Conservation (phyloP, 2,888 invertebrate species). For the Helobdella robusta region DNA sequence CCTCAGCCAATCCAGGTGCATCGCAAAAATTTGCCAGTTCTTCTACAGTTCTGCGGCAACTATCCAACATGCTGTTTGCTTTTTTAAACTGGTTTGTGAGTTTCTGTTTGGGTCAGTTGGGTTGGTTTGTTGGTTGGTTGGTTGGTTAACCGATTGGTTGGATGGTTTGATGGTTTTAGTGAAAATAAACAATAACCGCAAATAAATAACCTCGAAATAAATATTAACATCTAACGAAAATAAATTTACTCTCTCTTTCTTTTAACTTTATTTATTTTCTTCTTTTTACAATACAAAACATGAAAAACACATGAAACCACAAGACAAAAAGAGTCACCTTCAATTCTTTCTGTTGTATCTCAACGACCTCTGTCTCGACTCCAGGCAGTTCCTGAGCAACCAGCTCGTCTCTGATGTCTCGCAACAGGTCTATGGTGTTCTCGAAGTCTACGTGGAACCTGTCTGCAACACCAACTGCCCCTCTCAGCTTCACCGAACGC, state of each 20-base stretch:
- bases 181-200: too few relatives aligned
- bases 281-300: too few relatives aligned
- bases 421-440: slow-evolving; percentile 42
- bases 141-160: too few relatives aligned
- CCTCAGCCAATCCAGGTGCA: slow-evolving; percentile 46
- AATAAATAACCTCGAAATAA: too few relatives aligned
- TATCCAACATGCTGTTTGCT: slow-evolving; percentile 37
- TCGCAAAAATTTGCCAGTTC: slow-evolving; percentile 42
- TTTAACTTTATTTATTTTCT: too few relatives aligned
- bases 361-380: slow-evolving; percentile 44
- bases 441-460: slow-evolving; percentile 44
- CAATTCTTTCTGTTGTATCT: slow-evolving; percentile 46
- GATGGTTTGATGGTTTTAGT: too few relatives aligned
- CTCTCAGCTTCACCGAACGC: slow-evolving; percentile 39
- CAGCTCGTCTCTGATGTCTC: slow-evolving; percentile 47
- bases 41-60: slow-evolving; percentile 41
- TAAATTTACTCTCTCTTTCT: too few relatives aligned
- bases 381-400: slow-evolving; percentile 46
- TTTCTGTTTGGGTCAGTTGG: too few relatives aligned
- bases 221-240: too few relatives aligned
- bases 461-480: slow-evolving; percentile 42
- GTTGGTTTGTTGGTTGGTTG: too few relatives aligned
- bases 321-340: slow-evolving; percentile 36
- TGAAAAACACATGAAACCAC: neutral
- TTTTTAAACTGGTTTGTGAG: slow-evolving; percentile 21